Evolutionary conservation across 2,113 vertebrate species (phyloP).

Genomic region (Phaetusa simplex): DNA sequence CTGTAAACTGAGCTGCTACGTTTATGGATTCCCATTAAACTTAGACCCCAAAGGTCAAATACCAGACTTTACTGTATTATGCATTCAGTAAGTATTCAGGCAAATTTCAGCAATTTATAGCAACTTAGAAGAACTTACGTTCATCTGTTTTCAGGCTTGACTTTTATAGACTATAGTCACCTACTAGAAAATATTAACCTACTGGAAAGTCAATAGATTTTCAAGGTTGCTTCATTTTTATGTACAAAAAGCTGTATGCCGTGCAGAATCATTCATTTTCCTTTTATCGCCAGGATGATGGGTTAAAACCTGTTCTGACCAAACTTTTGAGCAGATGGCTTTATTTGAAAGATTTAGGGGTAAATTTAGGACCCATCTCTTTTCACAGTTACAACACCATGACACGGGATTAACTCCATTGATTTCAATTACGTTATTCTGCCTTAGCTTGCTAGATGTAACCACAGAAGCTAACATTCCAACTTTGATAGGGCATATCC

Average conservation of each 20-base stretch:
- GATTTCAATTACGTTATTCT: constrained; percentile 15
- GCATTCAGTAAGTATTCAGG: background rate
- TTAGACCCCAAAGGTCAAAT: background rate
- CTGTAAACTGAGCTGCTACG: background rate
- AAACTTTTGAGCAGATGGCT: constrained; percentile 36
- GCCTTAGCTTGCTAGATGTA: background rate
- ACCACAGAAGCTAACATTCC: background rate
- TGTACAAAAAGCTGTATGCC: background rate
- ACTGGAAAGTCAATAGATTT: constrained; percentile 46
- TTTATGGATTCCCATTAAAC: background rate
- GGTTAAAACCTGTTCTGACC: constrained; percentile 30
- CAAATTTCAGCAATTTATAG: constrained; percentile 39
- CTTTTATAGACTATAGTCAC: constrained; percentile 31
- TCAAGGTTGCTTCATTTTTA: constrained; percentile 61
- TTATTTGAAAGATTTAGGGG: constrained; percentile 42
- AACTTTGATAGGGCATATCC: background rate
- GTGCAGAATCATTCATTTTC: constrained; percentile 15
- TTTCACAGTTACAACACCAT: background rate
- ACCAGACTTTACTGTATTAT: background rate
- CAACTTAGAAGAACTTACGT: background rate
- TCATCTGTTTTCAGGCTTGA: constrained; percentile 26
- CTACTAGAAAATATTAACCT: constrained; percentile 54
- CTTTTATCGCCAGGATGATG: constrained; percentile 27
- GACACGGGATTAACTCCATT: background rate
- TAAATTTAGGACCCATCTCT: background rate